Conservation (phyloP, 2,113 vertebrate species). For the Phalacrocorax brasilianus region DNA sequence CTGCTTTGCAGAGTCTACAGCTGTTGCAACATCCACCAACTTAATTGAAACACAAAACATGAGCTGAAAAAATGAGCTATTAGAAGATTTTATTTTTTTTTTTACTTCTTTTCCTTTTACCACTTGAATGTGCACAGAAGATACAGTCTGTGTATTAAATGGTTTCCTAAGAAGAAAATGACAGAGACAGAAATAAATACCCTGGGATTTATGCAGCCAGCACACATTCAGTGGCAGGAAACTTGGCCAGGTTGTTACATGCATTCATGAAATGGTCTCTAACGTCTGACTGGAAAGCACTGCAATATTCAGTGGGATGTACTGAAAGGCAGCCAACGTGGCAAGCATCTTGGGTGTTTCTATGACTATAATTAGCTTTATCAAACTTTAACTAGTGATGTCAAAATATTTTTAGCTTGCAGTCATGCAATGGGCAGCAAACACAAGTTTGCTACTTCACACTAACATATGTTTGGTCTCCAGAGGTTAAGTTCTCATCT, state of each 20-base stretch:
- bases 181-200: not conserved
- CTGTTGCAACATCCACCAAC: not conserved
- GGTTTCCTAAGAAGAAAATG: not conserved
- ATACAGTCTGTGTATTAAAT: not conserved
- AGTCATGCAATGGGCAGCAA: not conserved
- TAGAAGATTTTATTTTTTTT: not conserved
- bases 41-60: not conserved
- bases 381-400: not conserved
- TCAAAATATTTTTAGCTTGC: slow-evolving; percentile 26
- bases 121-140: not conserved
- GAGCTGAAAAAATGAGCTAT: not conserved
- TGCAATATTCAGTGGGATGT: not conserved
- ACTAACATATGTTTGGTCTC: not conserved
- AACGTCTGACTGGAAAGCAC: not conserved
- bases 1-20: not conserved
- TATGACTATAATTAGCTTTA: not conserved
- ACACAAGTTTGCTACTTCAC: not conserved
- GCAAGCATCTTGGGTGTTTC: not conserved
- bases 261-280: not conserved
- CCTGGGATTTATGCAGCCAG: not conserved
- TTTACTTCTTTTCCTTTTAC: not conserved
- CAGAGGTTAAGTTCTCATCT: not conserved
- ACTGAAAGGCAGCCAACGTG: not conserved
- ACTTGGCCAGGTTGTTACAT: not conserved
- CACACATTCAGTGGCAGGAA: not conserved